These are phyloP conservation scores for Tragelaphus oryx DNA, from an alignment of 2,797 vertebrate species.

Conservation along the genomic window DNA sequence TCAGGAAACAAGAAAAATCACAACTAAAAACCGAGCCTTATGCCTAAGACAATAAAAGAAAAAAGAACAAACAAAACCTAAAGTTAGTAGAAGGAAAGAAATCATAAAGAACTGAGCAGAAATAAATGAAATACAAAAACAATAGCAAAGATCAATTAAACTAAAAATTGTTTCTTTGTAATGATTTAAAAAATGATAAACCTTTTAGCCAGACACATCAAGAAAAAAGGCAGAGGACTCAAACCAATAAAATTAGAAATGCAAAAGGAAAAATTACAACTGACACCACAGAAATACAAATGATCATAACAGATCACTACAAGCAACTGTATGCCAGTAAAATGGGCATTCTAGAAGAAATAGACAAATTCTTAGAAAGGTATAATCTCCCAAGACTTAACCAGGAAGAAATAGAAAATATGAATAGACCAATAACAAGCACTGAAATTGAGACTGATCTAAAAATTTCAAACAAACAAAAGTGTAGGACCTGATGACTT, in stretches of 20 bases:
- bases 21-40: background rate
- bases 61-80: background rate
- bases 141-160: background rate
- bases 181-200: background rate
- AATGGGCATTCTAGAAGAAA: background rate
- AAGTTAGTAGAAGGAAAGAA: background rate
- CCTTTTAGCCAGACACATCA: background rate
- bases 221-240: background rate
- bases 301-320: background rate
- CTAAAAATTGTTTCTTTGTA: background rate
- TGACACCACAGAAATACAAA: background rate
- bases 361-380: background rate
- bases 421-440: background rate
- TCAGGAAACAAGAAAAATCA: background rate
- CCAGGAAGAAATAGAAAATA: background rate
- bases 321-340: background rate
- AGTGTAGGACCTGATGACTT: background rate
- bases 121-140: background rate
- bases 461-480: background rate
- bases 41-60: background rate
- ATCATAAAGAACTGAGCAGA: background rate
- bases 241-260: background rate
- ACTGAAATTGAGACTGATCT: background rate
- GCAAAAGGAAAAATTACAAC: background rate
- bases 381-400: background rate